Percentiles rank a stretch among this genome's conserved stretches.
Evolutionary conservation across 2,888 invertebrate genomes (phyloP).

Genomic region (Clivina fossor): DNA sequence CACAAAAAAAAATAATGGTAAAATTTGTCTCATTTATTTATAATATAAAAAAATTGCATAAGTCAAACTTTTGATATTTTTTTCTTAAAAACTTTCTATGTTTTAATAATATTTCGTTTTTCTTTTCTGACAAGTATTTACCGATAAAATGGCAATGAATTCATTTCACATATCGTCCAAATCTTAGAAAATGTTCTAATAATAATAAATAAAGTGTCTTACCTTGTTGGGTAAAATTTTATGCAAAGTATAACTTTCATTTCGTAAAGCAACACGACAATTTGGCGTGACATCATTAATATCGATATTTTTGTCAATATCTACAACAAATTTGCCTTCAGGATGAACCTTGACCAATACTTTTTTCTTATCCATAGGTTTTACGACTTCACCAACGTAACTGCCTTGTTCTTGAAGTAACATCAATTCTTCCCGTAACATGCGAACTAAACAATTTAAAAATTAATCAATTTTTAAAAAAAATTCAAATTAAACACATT

Average conservation of each 20-base stretch:
- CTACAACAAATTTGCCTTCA: slow-evolving; percentile 99
- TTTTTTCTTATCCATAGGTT: slow-evolving; percentile 99
- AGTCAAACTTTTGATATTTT: no score
- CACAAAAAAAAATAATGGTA: no score
- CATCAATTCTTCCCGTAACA: slow-evolving; percentile 96
- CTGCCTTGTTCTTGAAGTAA: slow-evolving; percentile 97
- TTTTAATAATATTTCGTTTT: no score
- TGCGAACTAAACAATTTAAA: slow-evolving; percentile 74
- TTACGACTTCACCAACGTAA: slow-evolving; percentile 99
- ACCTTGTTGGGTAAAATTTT: slow-evolving; percentile 98
- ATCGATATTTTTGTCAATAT: slow-evolving; percentile 98
- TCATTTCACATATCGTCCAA: no score
- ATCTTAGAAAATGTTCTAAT: no score
- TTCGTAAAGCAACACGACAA: slow-evolving; percentile 94
- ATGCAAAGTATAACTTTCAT: slow-evolving; percentile 97
- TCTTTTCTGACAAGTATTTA: no score
- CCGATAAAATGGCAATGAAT: no score
- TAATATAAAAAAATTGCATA: no score
- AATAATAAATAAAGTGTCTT: no score
- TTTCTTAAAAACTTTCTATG: no score
- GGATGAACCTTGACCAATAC: slow-evolving; percentile 99
- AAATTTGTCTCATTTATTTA: no score
- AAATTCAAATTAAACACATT: no score
- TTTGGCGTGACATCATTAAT: slow-evolving; percentile 97
- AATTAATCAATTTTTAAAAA: slow-evolving; percentile 7